Percentiles rank a stretch among this genome's conserved stretches.
Evolutionary conservation across 2,113 vertebrate species (phyloP).

Genomic region (Pitta sordida): DNA sequence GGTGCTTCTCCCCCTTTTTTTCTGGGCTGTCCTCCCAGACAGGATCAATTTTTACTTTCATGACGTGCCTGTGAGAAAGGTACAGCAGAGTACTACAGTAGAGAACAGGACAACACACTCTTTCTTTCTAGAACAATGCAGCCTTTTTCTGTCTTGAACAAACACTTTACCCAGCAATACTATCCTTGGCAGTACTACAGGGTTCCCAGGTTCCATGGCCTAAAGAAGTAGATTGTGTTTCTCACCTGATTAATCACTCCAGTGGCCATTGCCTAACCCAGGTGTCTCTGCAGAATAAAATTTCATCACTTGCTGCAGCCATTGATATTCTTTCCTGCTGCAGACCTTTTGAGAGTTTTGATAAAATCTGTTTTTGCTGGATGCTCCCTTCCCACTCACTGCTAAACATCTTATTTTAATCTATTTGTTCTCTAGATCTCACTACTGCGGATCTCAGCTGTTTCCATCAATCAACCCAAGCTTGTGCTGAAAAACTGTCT

Average conservation of each 20-base stretch:
- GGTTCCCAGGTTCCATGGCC: neutral
- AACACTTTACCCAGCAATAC: slow-evolving; percentile 18
- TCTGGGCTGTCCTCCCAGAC: neutral
- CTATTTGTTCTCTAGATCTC: neutral
- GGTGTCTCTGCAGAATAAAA: neutral
- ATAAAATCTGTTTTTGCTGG: neutral
- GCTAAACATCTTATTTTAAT: neutral
- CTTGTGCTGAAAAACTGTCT: neutral
- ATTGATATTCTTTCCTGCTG: neutral
- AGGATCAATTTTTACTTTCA: neutral
- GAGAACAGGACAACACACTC: neutral
- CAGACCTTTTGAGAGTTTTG: neutral
- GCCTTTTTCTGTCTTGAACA: slow-evolving; percentile 31
- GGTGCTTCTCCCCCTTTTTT: neutral
- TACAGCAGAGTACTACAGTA: neutral
- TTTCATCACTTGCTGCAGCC: neutral
- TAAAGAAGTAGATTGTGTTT: slow-evolving; percentile 25
- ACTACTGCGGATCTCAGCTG: neutral
- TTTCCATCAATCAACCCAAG: neutral
- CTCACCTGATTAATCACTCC: slow-evolving; percentile 8
- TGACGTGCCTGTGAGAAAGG: neutral
- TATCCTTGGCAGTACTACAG: neutral
- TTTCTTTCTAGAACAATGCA: slow-evolving; percentile 46
- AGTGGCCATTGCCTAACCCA: neutral
- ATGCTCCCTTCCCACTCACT: neutral